Conservation (phyloP, 2,888 invertebrate species). For the Synergus japonicus region DNA sequence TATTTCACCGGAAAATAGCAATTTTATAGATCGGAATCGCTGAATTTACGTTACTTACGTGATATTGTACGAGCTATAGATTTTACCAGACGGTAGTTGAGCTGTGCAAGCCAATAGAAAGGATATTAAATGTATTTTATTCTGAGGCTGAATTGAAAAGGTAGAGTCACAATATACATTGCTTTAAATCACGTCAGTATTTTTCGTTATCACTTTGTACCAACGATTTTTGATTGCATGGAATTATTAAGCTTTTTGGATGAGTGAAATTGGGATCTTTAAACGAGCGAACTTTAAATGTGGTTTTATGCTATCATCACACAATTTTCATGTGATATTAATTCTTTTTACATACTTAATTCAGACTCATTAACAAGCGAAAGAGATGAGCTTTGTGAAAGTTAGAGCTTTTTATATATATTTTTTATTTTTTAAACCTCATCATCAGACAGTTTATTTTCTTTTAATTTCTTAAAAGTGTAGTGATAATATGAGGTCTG, state of each 20-base stretch:
- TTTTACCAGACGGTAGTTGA: constrained; percentile 35
- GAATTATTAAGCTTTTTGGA: background rate
- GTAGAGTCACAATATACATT: constrained; percentile 15
- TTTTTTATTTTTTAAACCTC: too few relatives aligned
- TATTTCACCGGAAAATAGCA: constrained; percentile 22
- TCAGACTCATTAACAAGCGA: background rate
- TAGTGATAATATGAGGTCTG: background rate
- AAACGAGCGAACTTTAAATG: background rate
- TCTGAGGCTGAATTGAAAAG: constrained; percentile 7
- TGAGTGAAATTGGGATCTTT: background rate
- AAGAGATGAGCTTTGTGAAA: background rate
- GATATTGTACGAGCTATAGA: constrained; percentile 17
- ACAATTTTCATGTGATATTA: background rate
- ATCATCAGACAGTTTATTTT: background rate
- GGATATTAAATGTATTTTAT: constrained; percentile 40
- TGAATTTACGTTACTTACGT: constrained; percentile 27
- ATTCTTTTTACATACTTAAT: background rate
- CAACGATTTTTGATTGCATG: background rate
- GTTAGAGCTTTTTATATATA: background rate
- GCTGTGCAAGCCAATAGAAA: constrained; percentile 27
- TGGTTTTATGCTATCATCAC: background rate
- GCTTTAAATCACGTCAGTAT: background rate
- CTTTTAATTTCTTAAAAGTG: too few relatives aligned
- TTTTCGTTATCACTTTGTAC: constrained; percentile 22
- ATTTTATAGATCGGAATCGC: background rate